Evolutionary conservation across 2,797 vertebrate genomes (phyloP).

Genomic region (Pelochelys cantorii): DNA sequence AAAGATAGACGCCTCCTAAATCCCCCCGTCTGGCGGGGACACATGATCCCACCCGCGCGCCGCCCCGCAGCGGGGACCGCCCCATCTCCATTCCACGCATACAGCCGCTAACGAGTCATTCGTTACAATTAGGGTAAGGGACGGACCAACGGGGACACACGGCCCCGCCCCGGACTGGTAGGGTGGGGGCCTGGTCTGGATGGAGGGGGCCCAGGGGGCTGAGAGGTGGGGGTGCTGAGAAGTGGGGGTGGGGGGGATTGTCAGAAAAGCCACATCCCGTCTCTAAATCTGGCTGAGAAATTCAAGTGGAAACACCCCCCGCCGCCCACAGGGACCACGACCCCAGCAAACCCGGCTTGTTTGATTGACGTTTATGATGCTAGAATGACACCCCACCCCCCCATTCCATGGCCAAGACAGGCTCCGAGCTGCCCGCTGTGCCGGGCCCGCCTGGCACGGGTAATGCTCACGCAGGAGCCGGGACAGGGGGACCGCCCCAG

Average conservation of each 20-base stretch:
- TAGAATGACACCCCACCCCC: neutral
- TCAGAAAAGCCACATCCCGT: neutral
- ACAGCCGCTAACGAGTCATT: neutral
- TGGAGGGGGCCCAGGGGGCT: too few species aligned
- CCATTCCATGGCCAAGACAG: neutral
- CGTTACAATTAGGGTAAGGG: neutral
- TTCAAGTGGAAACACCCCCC: neutral
- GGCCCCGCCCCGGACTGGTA: neutral
- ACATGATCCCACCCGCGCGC: neutral
- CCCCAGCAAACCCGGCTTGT: neutral
- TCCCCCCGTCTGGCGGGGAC: neutral
- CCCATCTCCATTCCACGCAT: too few species aligned
- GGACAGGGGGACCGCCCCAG: too few species aligned
- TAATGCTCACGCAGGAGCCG: too few species aligned
- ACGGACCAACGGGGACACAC: too few species aligned
- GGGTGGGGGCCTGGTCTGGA: neutral
- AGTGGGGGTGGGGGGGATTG: neutral
- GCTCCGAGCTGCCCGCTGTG: too few species aligned
- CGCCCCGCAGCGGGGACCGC: too few species aligned
- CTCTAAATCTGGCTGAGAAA: neutral
- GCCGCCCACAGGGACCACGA: too few species aligned
- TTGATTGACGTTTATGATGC: neutral
- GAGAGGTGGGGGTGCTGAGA: neutral
- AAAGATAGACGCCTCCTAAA: neutral
- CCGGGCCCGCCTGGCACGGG: too few species aligned